phyloP scores from a whole-genome alignment of 2,888 invertebrate genomes.

The Trissonchulus sp. region DNA sequence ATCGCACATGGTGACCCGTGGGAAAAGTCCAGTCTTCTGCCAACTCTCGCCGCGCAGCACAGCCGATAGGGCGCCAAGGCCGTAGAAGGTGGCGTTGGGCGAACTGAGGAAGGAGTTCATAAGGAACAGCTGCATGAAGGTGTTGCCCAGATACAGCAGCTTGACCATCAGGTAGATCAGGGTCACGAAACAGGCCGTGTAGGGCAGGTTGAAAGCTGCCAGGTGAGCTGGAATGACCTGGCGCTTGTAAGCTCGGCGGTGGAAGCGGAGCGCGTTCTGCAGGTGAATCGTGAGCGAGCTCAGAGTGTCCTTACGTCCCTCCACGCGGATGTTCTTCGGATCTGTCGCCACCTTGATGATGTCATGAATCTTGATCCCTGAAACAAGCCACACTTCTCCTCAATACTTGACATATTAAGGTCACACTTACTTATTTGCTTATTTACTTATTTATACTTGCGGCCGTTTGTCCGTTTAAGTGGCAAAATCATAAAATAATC shows the following conservation, averaged over 20 bases:
- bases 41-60: conserved; percentile 44
- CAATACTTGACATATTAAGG: too few relatives aligned
- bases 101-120: conserved; percentile 48
- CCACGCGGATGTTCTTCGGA: conserved; percentile 50
- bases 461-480: too few relatives aligned
- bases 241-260: conserved; percentile 43
- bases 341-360: conserved; percentile 47
- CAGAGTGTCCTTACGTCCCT: conserved; percentile 46
- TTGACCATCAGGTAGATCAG: conserved; percentile 47
- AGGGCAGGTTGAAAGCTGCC: conserved; percentile 43
- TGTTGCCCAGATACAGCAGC: conserved; percentile 48
- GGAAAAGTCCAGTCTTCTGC: conserved; percentile 48
- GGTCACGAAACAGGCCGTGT: conserved; percentile 49
- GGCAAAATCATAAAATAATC: too few relatives aligned
- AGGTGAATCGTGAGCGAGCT: conserved; percentile 46
- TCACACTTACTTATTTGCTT: too few relatives aligned
- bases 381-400: too few relatives aligned
- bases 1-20: conserved; percentile 48
- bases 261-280: conserved; percentile 50
- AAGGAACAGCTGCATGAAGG: conserved; percentile 44
- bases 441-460: too few relatives aligned
- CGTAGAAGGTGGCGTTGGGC: conserved; percentile 46
- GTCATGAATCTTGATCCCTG: conserved; percentile 47
- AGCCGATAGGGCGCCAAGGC: conserved; percentile 44
- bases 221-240: conserved; percentile 42